Evolutionary conservation across 35 echinoderm and acorn worm genomes (phyloP), one percentile per base, ranked within the genome.

Genomic region (Apostichopus japonicus): DNA sequence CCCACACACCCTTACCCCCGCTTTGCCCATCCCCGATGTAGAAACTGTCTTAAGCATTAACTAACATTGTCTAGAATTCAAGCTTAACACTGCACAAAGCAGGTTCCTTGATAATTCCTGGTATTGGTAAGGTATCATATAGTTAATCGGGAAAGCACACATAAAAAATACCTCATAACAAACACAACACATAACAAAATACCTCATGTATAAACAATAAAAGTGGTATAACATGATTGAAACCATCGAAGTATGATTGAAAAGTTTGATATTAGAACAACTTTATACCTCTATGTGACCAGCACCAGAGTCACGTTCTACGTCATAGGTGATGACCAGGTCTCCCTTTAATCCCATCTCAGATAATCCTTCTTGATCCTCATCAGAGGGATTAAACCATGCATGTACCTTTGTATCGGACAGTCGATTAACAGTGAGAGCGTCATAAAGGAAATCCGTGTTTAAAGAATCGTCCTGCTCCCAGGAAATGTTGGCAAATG

Each of bases 301-400:
- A 21, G 95, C 97, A 33, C 95, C 94, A 19, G 55, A 77, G 27
- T 94, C 92, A 75, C 96, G 97, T 6, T 80, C 81, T 22, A 98
- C 95, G 55, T 98, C 97, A 77, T 98, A 98, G 1, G 77, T 92
- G 14, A 98, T 57, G 11, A 98, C 54, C 10, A 98, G 75, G 75
- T 98, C 93, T 51, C 95, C 93, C 56, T 86, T 9, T 24, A 98
- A 79, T 14, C 94, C 94, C 15, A 65, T 90, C 13, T 87, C 65
- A 8, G 79, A 67, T 24, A 81, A 73, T 8, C 61, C 65, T 15
- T 75, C 73, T 54, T 94, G 93, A 72, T 94, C 87, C 6, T 80
- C 93, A 24, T 24, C 4, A 24, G 87, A 72, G 5, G 87, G 87
- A 16, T 5, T 90, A 19, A 86, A 58, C 19, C 4, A 10, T 15